Base-by-base conservation (phyloP, 2,113 vertebrate genomes). In the Rhinopomastus cyanomelas region DNA sequence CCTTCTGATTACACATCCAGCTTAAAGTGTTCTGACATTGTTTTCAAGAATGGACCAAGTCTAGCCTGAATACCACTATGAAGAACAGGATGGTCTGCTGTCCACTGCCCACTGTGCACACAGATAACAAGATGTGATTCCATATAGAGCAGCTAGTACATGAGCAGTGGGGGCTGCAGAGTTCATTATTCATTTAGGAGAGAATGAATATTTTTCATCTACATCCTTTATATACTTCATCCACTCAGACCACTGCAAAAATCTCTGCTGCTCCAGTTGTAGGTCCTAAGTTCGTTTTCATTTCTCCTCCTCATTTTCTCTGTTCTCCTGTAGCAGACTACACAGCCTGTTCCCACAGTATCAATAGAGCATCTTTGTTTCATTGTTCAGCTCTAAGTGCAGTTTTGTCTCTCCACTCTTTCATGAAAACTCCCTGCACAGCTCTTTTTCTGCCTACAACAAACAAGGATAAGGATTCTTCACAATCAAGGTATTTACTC, bases 81-180 rank as follows among this genome's bases (percentile, higher is more conserved):
- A 34, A 32, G 18, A 56, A 52, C 73, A 74, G 52, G 52, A 30
- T 23, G 32, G 6, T 11, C 25, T 74, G n/a, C 25, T 59, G 26
- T 59, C 29, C 49, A 29, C 26, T 84, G 46, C 8, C 12, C 20
- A 36, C 36, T 73, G 52, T 57, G 42, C 48, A 17, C 42, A 60
- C 26, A 1, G 11, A 51, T 25, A 74, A 56, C 0, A 0, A 42
- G 19, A 12, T 25, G 10, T 20, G 0, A 0, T 26, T 37, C 52
- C 52, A 62, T 36, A n/a, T 2, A 3, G 6, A 74, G 26, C 22
- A 59, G 17, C 5, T 26, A 6, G 20, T 8, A 6, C 5, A 15
- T 25, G 12, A 18, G 8, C 11, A 7, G 8, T 22, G 5, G 26
- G 25, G 16, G 11, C 12, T 23, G 25, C 36, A 39, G 9, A 48